Evolutionary conservation across 2,888 invertebrate species (phyloP), one percentile per base, ranked within the genome.

Genomic region (Apamea monoglypha): DNA sequence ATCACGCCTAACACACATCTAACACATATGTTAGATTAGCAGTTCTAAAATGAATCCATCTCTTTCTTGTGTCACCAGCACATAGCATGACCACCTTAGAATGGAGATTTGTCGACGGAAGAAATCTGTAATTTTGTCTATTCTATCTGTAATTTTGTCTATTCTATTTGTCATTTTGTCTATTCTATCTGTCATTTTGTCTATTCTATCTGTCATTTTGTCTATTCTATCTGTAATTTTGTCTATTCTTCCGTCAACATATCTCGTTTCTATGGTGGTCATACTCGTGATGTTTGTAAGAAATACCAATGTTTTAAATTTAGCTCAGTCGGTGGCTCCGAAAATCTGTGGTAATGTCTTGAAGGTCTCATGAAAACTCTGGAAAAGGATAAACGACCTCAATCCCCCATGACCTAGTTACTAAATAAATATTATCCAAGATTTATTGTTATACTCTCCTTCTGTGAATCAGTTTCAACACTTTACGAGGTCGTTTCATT

Each of bases 321-420:
- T 44, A 50, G 3, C 18, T 59, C n/a, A 29, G 63, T 61, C 2
- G 10, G 8, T 50, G 5, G 1, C 12, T 66, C 18, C 8, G 10
- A 40, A n/a, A 56, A 78, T 50, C 59, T 32, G 29, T 72, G 63
- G 36, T 25, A 18, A 29, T 36, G 29, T 61, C 68, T 74, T 56
- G 14, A 69, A 75, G 14, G 69, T 32, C 12, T 36, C 40, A 63
- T 68, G 36, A 82, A 86, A 66, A 82, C 78, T 74, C 67, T 76
- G n/a, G 36, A 44, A 67, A 36, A 67, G 29, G 40, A 74, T 53
- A 76, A 76, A 68, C 25, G 61, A 72, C 78, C 66, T 44, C 44
- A 76, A 72, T 87, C 84, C 67, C 71, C 47, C n/a, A 63, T 76
- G 81, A 81, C 78, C 84, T 78, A 77, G 87, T 81, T 87, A 75